Conservation (phyloP, 1,140 invertebrate genomes). For the Cylas formicarius region DNA sequence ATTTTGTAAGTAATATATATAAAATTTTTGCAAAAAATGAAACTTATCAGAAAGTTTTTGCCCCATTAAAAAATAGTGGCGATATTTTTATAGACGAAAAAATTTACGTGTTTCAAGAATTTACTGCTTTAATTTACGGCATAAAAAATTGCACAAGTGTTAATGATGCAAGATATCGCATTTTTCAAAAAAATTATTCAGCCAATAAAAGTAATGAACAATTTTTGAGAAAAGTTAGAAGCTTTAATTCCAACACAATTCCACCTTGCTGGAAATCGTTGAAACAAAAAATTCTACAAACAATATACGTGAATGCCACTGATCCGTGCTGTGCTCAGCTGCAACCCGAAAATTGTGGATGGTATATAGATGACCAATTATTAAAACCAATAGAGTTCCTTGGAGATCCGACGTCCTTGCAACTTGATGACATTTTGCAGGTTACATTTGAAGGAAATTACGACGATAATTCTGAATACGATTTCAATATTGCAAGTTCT, state of each 20-base stretch:
- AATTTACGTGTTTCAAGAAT: conserved; percentile 1
- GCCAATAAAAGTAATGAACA: conserved; percentile 10
- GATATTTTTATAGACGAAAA: conserved; percentile 12
- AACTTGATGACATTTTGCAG: conserved; percentile 11
- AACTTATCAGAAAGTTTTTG: conserved; percentile 9
- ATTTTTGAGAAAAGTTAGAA: conserved; percentile 8
- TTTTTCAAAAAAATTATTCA: conserved; percentile 5
- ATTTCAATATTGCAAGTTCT: no score
- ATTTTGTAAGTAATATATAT: no score
- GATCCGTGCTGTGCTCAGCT: conserved; percentile 2
- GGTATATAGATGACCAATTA: conserved; percentile 9
- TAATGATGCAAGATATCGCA: conserved; percentile 10
- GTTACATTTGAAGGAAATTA: no score
- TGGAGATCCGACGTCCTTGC: conserved; percentile 8
- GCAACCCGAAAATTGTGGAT: conserved; percentile 12
- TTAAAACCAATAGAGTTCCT: conserved; percentile 11
- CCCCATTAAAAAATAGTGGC: conserved; percentile 8
- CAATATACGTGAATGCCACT: conserved; percentile 1
- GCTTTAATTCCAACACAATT: conserved; percentile 6
- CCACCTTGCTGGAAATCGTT: conserved; percentile 2
- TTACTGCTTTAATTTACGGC: conserved; percentile 5
- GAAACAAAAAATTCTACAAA: conserved; percentile 8
- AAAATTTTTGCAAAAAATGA: no score
- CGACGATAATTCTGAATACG: no score
- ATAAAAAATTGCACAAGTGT: conserved; percentile 10